Base-by-base conservation (phyloP, 2,888 invertebrate genomes). In the Habroteleia sp. region DNA sequence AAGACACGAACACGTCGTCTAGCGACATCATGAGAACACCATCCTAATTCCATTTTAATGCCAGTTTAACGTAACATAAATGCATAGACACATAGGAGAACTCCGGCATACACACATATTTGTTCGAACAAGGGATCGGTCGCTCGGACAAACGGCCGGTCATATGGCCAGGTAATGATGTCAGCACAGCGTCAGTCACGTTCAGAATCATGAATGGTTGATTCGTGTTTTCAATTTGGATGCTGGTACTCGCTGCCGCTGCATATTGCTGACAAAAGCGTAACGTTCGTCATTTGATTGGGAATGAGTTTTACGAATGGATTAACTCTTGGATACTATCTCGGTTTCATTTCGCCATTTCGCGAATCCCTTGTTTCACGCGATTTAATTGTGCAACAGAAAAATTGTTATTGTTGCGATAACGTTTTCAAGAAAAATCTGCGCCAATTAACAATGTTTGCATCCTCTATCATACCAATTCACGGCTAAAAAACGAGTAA, bases 1-100 rank as follows among this genome's bases (percentile, higher is more conserved):
- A 39, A 73, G 82, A 82, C 86, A 86, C 86, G 86, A 82, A 81
- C 81, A 68, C 48, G 68, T 65, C 76, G 79, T 77, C 52, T 71
- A 37, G 66, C 56, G 79, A 77, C 78, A 77, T 74, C 73, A 71
- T 60, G 74, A 74, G 79, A 77, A 83, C 81, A 77, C 82, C 82
- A 85, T 83, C 83, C 84, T 86, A 86, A 86, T 85, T 85, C 85
- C 82, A 82, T 84, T 85, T 86, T 86, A 86, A 82, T 83, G 78
- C 81, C 85, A 82, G 85, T 86, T 86, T 86, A 86, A 85, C 82
- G 82, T 75, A 69, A 71, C 75, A 65, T 68, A 76, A 73, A 76
- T 76, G 73, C 66, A 54, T 58, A 31, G 73, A 65, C 73, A 73
- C 65, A 72, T 39, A 41, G 39, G 46, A 16, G 13, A 31, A 29